phyloP scores from a whole-genome alignment of 2,888 invertebrate species.

The Caenorhabditis sp. region DNA sequence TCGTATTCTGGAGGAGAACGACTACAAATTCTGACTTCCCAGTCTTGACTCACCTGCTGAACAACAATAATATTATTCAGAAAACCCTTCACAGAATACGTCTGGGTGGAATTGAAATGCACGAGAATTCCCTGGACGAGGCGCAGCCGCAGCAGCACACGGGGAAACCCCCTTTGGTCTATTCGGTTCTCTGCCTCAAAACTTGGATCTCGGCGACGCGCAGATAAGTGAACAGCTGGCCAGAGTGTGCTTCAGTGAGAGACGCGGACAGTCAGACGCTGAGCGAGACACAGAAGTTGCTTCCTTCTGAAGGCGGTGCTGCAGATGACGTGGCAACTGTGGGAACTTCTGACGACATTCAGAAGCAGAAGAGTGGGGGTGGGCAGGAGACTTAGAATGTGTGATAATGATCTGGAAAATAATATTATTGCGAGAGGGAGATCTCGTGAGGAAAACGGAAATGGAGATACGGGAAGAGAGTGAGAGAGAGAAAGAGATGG shows the following conservation, averaged over 20 bases:
- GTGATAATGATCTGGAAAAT: conserved; percentile 42
- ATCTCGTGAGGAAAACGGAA: conserved; percentile 30
- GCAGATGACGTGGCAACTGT: conserved; percentile 49
- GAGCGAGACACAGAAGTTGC: conserved; percentile 36
- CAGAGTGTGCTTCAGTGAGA: conserved; percentile 16
- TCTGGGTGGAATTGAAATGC: conserved; percentile 35
- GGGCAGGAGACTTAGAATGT: conserved; percentile 30
- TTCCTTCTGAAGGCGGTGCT: conserved; percentile 50
- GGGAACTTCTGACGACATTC: conserved; percentile 62
- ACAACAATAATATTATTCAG: conserved; percentile 18
- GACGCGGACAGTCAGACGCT: conserved; percentile 46
- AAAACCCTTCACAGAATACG: background rate
- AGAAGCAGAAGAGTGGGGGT: conserved; percentile 33
- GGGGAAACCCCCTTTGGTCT: conserved; percentile 51
- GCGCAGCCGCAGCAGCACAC: conserved; percentile 5
- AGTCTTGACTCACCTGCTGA: conserved; percentile 39
- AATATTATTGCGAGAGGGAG: conserved; percentile 9
- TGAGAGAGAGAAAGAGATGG: conserved; percentile 2
- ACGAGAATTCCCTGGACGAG: conserved; percentile 43
- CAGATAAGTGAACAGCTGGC: conserved; percentile 20
- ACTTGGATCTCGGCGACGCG: conserved; percentile 44
- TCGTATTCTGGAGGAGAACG: background rate
- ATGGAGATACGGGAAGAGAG: too few relatives aligned
- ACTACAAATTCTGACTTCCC: background rate
- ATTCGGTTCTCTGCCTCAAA: conserved; percentile 27